Base-by-base conservation (phyloP, 2,888 invertebrate genomes). In the Dicyrtomina minuta region DNA sequence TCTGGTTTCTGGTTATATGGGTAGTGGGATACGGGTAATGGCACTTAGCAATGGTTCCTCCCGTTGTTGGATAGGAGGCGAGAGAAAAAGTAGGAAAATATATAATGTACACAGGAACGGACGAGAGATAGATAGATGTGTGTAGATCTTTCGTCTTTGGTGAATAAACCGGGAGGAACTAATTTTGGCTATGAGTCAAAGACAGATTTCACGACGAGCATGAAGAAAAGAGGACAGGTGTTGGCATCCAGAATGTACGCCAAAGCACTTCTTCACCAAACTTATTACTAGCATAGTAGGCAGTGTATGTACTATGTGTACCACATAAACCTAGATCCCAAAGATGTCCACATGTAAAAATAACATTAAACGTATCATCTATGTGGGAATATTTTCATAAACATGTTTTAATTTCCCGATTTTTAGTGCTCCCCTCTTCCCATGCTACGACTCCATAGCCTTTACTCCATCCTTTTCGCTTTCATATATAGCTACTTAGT, bases 171-270 rank as follows among this genome's bases (percentile, higher is more conserved):
- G 60, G 61, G 58, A 65, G 49, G 41, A 66, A 73, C 72, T 75
- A 72, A 73, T 75, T 73, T 73, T 75, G 75, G 75, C 75, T 59
- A 73, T 71, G 75, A 75, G 71, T 75, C 75, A 75, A 72, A 60
- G 44, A 68, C 53, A 51, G 68, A 68, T 71, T 67, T 70, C 67
- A 66, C 67, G 58, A 59, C 71, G 58, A 8, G 67, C 43, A 71
- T 71, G 68, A 71, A 68, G 65, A 68, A n/a, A 71, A 65, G 58
- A 64, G 68, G 71, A 71, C 71, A 71, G 71, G 71, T 71, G 71
- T 71, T 71, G 71, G 71, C 68, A 65, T 71, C 67, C 41, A 60
- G 33, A 33, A 33, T 33, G 33, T 5, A 33, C 33, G 33, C 33
- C 33, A 49, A 68, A 65, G 17, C 65, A 65, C 55, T 56, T 65